Base-by-base conservation (phyloP, 1,140 invertebrate species). In the Zaprionus lachaisei region DNA sequence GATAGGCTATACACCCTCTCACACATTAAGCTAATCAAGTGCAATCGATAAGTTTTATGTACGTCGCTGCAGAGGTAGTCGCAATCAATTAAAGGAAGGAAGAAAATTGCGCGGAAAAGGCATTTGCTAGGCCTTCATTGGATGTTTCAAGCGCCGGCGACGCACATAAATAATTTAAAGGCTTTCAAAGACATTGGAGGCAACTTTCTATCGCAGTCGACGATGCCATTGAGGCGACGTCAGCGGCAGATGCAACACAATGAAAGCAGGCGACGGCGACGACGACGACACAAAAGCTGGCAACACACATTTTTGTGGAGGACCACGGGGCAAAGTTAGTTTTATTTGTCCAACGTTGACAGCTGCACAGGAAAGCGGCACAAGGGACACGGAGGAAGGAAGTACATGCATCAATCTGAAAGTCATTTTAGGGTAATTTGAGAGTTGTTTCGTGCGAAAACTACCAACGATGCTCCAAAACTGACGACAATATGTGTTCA, bases 111-210 rank as follows among this genome's bases (percentile, higher is more conserved):
- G 57, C 37, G 60, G 41, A 57, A 66, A 61, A 26, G 69, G 67
- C 63, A 79, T 68, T 71, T 79, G 11, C 63, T 77, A 65, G 69
- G 71, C 61, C 47, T 41, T 47, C 63, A 49, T 54, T 56, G 28
- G 28, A 63, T 74, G 72, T 31, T 57, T 38, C 17, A 54, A 61
- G 28, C 4, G 57, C n/a, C 65, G 37, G 28, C 31, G 51, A 62
- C 58, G 28, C 65, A 74, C 72, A 81, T 81, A 72, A 79, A 79
- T 81, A 76, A 81, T 80, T 79, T 54, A 81, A 81, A 68, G 62
- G 57, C 62, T 70, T 71, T 49, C 75, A 37, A 55, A 58, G 17
- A 44, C 71, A 75, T 17, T 37, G 51, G 47, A 37, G 47, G 44
- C 61, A 63, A 41, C 20, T 79, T 71, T 71, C 37, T 44, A n/a